These are phyloP conservation scores for Lemur catta DNA, from an alignment of 2,797 vertebrate species.

Conservation along the genomic window DNA sequence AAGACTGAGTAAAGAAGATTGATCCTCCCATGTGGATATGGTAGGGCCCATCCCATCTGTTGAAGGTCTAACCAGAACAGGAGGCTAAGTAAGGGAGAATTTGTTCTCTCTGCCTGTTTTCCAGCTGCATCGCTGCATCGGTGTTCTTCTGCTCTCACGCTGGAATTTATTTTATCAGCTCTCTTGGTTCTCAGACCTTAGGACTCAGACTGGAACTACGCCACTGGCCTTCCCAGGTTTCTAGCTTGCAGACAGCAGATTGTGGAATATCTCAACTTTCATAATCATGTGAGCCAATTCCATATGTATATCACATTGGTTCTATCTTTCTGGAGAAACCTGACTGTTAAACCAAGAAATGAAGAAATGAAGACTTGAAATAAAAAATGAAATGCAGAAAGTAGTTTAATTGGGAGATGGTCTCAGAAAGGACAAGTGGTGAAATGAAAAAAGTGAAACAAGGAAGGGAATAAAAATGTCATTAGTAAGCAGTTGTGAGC, in stretches of 20 bases:
- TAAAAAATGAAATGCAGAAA: neutral
- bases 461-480: neutral
- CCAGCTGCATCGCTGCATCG: neutral
- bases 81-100: neutral
- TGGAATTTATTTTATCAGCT: neutral
- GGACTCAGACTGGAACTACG: neutral
- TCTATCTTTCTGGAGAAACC: neutral
- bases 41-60: neutral
- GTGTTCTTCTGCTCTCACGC: neutral
- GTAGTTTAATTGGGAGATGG: neutral
- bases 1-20: neutral
- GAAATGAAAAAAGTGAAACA: neutral
- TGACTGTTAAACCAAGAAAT: neutral
- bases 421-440: neutral
- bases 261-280: neutral
- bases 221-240: neutral
- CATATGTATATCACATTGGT: neutral
- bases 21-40: neutral
- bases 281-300: neutral
- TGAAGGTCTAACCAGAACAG: neutral
- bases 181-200: neutral
- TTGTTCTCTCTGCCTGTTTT: neutral
- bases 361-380: neutral
- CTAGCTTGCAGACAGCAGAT: neutral
- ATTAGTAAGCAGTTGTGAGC: neutral